Evolutionary conservation across 2,797 vertebrate species (phyloP), one percentile per base, ranked within the genome.

Genomic region (Xenentodon cancila): DNA sequence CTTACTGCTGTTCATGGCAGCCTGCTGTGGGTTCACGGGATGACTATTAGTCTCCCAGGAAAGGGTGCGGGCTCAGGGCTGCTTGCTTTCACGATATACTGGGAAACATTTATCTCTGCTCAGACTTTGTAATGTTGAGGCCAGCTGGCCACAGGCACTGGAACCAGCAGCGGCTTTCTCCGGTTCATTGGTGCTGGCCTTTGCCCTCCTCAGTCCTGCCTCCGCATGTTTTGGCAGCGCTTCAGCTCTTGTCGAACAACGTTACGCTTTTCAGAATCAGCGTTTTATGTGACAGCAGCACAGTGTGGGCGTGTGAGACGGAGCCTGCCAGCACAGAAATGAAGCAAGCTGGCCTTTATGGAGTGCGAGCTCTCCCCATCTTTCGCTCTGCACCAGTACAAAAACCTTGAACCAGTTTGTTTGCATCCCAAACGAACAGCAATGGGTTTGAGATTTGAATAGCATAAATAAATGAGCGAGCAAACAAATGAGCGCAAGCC

Each of bases 381-480:
- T 18, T 64, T 56, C 46, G 11, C 46, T 51, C 60, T 61, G 37
- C 84, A 84, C 80, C 66, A 44, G 71, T 68, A 80, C 74, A 79
- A 71, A 83, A 89, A 88, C 86, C 89, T 88, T 88, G 84, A 90
- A 89, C 80, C 87, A 85, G 82, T 88, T 91, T 89, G 83, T 88
- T 85, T 78, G 87, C 81, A 66, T 86, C 88, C 82, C 86, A 89
- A 85, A 90, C 87, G 81, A 86, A 72, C 83, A 71, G 69, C 71
- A 64, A 49, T 44, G 66, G 77, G 67, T 81, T 68, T 68, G 79
- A 84, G 83, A 91, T 91, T 88, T 89, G 86, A 90, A 87, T 78
- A 89, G 80, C 84, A 88, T 87, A 89, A 93, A 92, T 90, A 89
- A 91, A 91, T 86, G 82, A 90, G 86, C 21, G 66, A 76, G 86